Evolutionary conservation across 2,113 vertebrate species (phyloP), one percentile per base, ranked within the genome.

Genomic region (Dasypus novemcinctus): DNA sequence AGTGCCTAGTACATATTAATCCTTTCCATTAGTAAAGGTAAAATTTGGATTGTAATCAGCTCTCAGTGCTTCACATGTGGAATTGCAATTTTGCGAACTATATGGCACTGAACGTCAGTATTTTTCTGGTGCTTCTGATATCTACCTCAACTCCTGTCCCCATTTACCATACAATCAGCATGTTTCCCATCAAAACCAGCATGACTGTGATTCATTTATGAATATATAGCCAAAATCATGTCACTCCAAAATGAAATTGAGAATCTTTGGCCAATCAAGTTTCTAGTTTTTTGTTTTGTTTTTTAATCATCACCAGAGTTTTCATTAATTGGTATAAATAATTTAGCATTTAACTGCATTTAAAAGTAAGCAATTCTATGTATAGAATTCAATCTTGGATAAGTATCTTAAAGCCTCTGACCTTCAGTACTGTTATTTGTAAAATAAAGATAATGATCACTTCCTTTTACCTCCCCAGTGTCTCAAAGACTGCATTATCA

Each of bases 101-200:
- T 29, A 38, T 78, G 14, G 49, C 33, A 33, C 36, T 64, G 3
- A 61, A 20, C 2, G 33, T 80, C 36, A 61, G 21, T 59, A n/a
- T 71, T 23, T 12, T 49, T 86, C 12, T 59, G 25, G 4, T 57
- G 36, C 29, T 38, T 80, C 43, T 72, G 31, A 18, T 38, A 8
- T 10, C 15, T 14, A 38, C 38, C 7, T 43, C 20, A 64, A 59
- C 7, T 1, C 13, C 7, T 27, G 7, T 12, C 52, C 4, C 36
- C 14, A 18, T 31, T 31, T 21, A 5, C 6, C 7, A 20, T 31
- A 15, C 8, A 43, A 27, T 4, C 0, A 23, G 17, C 2, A n/a
- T 20, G 36, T 7, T 59, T 3, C 9, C 27, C 17, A 31, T 46
- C 5, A 75, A 76, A 71, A 31, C 63, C 15, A 79, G 15, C 25